A percentile compares a stretch with the other conserved stretches of the same genome.
Evolutionary conservation across 1,140 invertebrate genomes (phyloP).

Genomic region (Psilanteris sp.): DNA sequence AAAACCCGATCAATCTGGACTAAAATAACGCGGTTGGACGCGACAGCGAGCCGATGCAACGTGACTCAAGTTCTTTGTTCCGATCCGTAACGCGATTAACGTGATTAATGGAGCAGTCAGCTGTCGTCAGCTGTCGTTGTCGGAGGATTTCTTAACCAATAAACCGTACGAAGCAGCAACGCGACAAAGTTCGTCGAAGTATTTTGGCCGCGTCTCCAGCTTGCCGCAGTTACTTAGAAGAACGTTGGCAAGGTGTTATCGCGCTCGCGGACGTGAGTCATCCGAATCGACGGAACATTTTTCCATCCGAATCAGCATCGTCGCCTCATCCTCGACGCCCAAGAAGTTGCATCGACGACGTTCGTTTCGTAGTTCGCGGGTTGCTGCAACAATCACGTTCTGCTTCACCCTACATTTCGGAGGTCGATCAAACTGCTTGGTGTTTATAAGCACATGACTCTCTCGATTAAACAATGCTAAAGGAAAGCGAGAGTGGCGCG

Average conservation of each 20-base stretch:
- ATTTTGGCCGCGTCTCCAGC: no score
- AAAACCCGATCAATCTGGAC: no score
- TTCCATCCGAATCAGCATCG: slow-evolving; percentile 1
- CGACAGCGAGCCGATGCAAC: no score
- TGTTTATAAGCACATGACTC: slow-evolving; percentile 53
- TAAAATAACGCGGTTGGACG: no score
- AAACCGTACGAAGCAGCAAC: slow-evolving; percentile 15
- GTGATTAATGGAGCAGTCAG: slow-evolving; percentile 54
- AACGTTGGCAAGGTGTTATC: not conserved
- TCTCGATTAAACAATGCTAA: slow-evolving; percentile 69
- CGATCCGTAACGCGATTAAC: slow-evolving; percentile 9
- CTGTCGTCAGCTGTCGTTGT: slow-evolving; percentile 57
- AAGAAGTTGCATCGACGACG: no score
- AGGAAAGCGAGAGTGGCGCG: slow-evolving; percentile 72
- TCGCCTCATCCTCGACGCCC: no score
- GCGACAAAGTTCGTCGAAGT: slow-evolving; percentile 11
- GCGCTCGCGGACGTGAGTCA: slow-evolving; percentile 1
- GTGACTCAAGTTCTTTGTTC: slow-evolving; percentile 7
- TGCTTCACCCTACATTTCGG: no score
- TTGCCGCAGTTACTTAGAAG: not conserved
- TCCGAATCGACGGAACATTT: not conserved
- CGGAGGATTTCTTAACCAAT: slow-evolving; percentile 35
- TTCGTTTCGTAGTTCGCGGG: no score
- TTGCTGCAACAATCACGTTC: no score
- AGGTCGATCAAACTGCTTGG: no score